These are phyloP conservation scores for Oreotrochilus melanogaster DNA, from an alignment of 2,113 vertebrate genomes.

Conservation along the genomic window DNA sequence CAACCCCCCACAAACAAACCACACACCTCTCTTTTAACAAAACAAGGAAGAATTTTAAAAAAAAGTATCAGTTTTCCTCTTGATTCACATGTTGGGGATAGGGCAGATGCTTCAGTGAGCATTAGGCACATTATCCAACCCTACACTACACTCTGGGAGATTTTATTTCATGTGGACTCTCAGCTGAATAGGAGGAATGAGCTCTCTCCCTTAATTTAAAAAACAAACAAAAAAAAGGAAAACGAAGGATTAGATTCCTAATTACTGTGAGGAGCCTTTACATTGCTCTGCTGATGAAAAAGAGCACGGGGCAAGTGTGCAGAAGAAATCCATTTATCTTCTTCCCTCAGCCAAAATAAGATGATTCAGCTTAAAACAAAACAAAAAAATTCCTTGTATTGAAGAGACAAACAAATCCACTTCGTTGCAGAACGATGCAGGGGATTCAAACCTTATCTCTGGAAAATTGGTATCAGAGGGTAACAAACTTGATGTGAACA, in stretches of 20 bases:
- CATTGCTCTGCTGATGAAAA: not conserved
- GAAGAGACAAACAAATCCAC: not conserved
- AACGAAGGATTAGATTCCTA: not conserved
- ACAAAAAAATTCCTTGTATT: not conserved
- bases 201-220: not conserved
- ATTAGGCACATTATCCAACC: constrained; percentile 36
- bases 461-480: constrained; percentile 58
- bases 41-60: not conserved
- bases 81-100: not conserved
- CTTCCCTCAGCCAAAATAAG: not conserved
- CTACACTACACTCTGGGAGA: not conserved
- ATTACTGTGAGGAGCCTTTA: not conserved
- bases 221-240: not conserved
- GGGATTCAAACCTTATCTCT: constrained; percentile 13
- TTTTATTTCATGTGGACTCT: not conserved
- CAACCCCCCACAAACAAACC: constrained; percentile 12
- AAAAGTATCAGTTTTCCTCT: constrained; percentile 7
- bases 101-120: constrained; percentile 38
- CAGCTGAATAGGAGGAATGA: not conserved
- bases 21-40: not conserved
- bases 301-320: not conserved
- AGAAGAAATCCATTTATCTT: constrained; percentile 28
- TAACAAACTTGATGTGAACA: constrained; percentile 21
- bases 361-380: not conserved
- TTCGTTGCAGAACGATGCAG: not conserved